Evolutionary conservation across 1,140 invertebrate species (phyloP), one percentile per base, ranked within the genome.

Genomic region (Wiebesia pumilae): DNA sequence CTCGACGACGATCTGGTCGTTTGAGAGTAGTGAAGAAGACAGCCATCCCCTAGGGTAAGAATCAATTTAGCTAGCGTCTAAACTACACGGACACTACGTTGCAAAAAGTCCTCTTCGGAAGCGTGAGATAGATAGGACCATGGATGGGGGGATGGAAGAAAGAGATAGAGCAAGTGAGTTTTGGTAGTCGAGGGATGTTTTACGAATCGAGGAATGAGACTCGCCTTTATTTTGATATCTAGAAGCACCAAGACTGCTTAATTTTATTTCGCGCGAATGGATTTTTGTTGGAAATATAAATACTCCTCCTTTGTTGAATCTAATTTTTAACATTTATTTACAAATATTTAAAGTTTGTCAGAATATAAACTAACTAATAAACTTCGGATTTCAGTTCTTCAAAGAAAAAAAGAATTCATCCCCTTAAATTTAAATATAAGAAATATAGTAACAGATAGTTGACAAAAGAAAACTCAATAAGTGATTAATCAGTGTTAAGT

Each of bases 11-110:
- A 85, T 85, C 62, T 38, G 40, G 79, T 82, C 35, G 27, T 27
- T 47, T 33, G 58, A 3, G 27, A 33, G 24, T 4, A 16, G n/a
- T 16, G 51, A 30, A 79, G 81, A 87, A 88, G 87, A 88, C 88
- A 89, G 88, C 87, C 88, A 81, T 89, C 84, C 88, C 87, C 87
- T 78, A 87, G 89, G 89, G 85, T 88, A 87, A 86, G 88, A 90
- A 90, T 85, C 84, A 85, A 85, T 85, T 67, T 85, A 33, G 58
- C 43, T 58, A 78, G 78, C 77, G 79, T 78, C 65, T 51, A 65
- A 35, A 30, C 6, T 54, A 38, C 69, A 79, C 27, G 40, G n/a
- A 79, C 75, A 40, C 38, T 35, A 19, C 38, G 58, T n/a, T 19
- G 51, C 3, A 58, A 16, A 58, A 43, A 75, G 40, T 62, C 10